Conservation (phyloP, 2,797 vertebrate genomes). For the Sebastes diaconus region DNA sequence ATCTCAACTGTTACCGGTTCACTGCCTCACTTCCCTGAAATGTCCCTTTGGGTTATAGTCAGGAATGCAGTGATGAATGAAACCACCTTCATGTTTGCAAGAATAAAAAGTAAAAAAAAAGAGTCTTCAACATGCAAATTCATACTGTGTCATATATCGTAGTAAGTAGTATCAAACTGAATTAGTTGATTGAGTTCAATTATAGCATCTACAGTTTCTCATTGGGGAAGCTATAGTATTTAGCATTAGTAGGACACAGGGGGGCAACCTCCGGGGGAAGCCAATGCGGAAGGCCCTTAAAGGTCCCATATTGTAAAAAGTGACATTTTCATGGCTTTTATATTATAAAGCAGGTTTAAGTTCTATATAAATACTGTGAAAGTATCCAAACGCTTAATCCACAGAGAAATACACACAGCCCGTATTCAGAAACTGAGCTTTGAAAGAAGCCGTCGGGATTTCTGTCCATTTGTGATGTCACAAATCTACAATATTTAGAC, state of each 20-base stretch:
- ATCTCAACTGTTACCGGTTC: not conserved
- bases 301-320: too few species aligned
- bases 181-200: not conserved
- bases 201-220: not conserved
- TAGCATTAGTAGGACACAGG: not conserved
- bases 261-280: too few species aligned
- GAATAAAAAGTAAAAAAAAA: not conserved
- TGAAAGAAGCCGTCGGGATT: too few species aligned
- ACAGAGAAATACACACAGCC: too few species aligned
- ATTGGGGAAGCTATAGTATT: not conserved
- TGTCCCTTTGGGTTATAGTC: conserved; percentile 8
- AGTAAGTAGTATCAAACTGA: not conserved
- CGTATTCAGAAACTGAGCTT: too few species aligned
- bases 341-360: too few species aligned
- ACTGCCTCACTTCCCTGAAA: not conserved
- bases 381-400: too few species aligned
- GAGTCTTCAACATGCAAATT: not conserved
- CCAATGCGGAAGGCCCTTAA: too few species aligned
- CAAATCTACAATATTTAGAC: too few species aligned
- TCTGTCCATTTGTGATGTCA: too few species aligned
- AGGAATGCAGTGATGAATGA: not conserved
- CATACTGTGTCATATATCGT: not conserved
- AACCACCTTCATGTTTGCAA: not conserved
- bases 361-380: too few species aligned
- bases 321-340: too few species aligned